phyloP scores from a whole-genome alignment of 2,113 vertebrate genomes.

The Natator depressus region DNA sequence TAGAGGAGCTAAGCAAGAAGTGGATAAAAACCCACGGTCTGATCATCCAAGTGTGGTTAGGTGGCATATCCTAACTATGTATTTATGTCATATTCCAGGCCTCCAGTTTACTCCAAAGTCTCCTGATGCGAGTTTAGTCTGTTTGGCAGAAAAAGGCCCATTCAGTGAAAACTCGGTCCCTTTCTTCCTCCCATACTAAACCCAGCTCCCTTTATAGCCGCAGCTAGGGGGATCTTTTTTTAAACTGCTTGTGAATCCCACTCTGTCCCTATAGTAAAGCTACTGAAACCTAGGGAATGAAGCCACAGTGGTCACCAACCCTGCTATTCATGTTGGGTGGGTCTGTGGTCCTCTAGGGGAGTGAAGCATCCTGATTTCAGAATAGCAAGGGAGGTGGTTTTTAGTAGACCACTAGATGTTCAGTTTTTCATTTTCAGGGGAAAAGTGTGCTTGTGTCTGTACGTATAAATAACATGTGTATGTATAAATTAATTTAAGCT shows the following conservation, averaged over 20 bases:
- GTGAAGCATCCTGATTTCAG: not conserved
- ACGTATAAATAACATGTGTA: not conserved
- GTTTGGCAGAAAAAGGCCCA: not conserved
- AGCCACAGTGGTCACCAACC: conserved; percentile 40
- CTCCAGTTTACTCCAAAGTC: not conserved
- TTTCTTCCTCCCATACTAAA: not conserved
- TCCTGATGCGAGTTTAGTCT: not conserved
- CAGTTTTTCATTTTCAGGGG: conserved; percentile 4
- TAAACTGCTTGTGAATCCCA: not conserved
- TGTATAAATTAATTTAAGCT: not conserved
- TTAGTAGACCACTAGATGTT: not conserved
- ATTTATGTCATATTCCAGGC: fast-evolving
- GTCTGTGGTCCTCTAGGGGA: not conserved
- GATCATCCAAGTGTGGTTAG: not conserved
- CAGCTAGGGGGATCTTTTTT: not conserved
- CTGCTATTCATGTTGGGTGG: conserved; percentile 50
- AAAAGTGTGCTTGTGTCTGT: not conserved
- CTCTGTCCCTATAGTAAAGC: conserved; percentile 18
- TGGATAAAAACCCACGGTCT: not conserved
- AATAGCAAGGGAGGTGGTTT: conserved; percentile 18
- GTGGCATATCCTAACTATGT: not conserved
- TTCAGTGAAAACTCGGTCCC: not conserved
- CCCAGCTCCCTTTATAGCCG: conserved; percentile 14
- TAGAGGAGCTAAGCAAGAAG: not conserved
- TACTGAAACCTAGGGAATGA: conserved; percentile 18